Evolutionary conservation across 2,797 vertebrate species (phyloP), one percentile per base, ranked within the genome.

Genomic region (Erpetoichthys calabaricus): DNA sequence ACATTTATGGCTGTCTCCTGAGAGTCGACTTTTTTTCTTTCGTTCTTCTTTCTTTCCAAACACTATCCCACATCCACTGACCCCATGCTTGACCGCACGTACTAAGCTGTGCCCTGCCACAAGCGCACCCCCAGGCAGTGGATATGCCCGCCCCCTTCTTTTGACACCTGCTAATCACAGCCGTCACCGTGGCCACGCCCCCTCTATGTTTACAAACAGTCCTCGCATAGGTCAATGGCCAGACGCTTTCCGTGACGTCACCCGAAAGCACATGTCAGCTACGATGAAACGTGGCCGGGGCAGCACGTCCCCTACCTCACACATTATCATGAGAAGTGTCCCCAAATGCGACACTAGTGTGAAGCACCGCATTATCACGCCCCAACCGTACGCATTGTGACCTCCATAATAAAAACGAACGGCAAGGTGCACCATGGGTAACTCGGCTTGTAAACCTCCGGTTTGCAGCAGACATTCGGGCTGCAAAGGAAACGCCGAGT

Each of bases 191-290:
- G 25, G 25, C 25, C 2, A 25, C 25, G 25, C 25, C 44, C 44
- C 46, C 64, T 63, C 61, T 63, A 62, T 84, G 77, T 85, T 85
- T 85, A 83, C 80, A 82, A 85, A 84, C 79, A 82, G 75, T 67
- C 63, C 66, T 63, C 66, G 62, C 67, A 70, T 59, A 63, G 70
- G 72, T 67, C 72, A 64, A 43, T 60, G 60, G 56, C 64, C 47
- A 61, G 65, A 57, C 56, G 56, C 53, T 45, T 10, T 46, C 4
- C 58, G 66, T 75, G 65, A 75, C 64, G 66, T 79, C 73, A 79
- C 66, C 4, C 47, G 8, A 57, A 58, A 59, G 66, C 65, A 65
- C 74, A 79, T 71, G 74, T 75, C 69, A 62, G 63, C 60, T 45
- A 62, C 54, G 46, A 3, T 3, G 42, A 57, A 55, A 8, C 49